phyloP scores from a whole-genome alignment of 2,113 vertebrate genomes.

The Carollia perspicillata region DNA sequence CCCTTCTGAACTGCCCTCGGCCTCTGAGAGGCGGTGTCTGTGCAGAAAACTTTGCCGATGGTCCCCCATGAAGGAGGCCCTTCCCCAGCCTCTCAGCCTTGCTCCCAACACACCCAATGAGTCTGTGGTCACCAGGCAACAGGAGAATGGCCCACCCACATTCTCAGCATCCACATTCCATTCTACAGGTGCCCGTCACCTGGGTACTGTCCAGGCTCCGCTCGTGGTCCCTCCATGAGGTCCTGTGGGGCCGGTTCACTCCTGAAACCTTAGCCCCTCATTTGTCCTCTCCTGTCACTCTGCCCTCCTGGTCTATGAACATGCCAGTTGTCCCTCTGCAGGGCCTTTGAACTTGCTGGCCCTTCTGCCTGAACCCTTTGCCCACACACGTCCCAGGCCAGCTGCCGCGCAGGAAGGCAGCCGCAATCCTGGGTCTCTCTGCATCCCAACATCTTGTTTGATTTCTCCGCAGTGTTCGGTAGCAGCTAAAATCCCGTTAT shows the following conservation, averaged over 20 bases:
- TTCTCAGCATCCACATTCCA: not conserved
- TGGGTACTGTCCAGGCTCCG: too few species aligned
- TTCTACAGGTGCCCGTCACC: not conserved
- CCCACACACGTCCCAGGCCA: not conserved
- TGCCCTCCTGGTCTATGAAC: not conserved
- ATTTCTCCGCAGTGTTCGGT: not conserved
- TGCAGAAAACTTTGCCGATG: accelerated
- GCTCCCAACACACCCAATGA: constrained; percentile 35
- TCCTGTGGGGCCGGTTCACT: too few species aligned
- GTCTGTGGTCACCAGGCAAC: not conserved
- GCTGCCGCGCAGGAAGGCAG: not conserved
- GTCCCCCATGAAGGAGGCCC: constrained; percentile 27
- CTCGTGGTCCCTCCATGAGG: not conserved
- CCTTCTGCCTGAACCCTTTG: not conserved
- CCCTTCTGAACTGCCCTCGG: accelerated
- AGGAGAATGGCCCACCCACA: not conserved
- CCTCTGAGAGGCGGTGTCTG: accelerated
- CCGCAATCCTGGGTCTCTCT: too few species aligned
- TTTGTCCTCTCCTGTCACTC: not conserved
- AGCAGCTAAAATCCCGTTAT: not conserved
- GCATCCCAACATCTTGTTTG: not conserved
- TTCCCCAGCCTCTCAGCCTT: not conserved
- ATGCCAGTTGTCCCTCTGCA: not conserved
- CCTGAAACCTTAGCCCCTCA: not conserved
- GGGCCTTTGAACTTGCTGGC: not conserved